Evolutionary conservation across 2,797 vertebrate species (phyloP).

Genomic region (Diplodus sargus): DNA sequence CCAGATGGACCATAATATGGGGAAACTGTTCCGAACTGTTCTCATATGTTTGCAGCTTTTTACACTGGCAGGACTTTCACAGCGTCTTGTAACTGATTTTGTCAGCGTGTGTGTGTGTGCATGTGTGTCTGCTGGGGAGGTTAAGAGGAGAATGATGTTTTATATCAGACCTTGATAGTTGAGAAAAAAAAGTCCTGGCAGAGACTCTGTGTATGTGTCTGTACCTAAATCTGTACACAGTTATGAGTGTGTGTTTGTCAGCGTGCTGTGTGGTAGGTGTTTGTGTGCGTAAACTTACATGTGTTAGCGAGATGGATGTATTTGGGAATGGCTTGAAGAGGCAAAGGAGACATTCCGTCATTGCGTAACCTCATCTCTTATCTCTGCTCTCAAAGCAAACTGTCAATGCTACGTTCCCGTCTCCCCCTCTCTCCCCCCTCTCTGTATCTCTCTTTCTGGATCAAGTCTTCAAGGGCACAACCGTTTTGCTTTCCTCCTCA

Average conservation of each 20-base stretch:
- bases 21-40: slow-evolving; percentile 75
- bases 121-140: slow-evolving; percentile 61
- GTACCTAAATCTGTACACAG: slow-evolving; percentile 45
- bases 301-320: slow-evolving; percentile 62
- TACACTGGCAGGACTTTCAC: slow-evolving; percentile 69
- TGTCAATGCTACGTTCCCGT: slow-evolving; percentile 62
- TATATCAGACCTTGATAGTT: slow-evolving; percentile 64
- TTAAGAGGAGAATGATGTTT: slow-evolving; percentile 68
- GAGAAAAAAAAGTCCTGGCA: slow-evolving; percentile 50
- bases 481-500: slow-evolving; percentile 50
- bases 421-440: slow-evolving; percentile 44
- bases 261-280: slow-evolving; percentile 51
- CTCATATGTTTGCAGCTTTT: slow-evolving; percentile 77
- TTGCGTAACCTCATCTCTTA: slow-evolving; percentile 74
- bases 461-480: slow-evolving; percentile 51
- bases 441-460: slow-evolving; percentile 44
- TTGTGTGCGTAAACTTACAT: slow-evolving; percentile 53
- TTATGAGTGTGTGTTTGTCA: slow-evolving; percentile 51
- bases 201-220: slow-evolving; percentile 26
- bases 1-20: slow-evolving; percentile 77
- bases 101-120: slow-evolving; percentile 60
- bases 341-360: slow-evolving; percentile 70
- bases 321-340: slow-evolving; percentile 67
- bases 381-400: slow-evolving; percentile 75
- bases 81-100: slow-evolving; percentile 70